These are phyloP conservation scores for Caradrina clavipalpis DNA, from an alignment of 2,888 invertebrate genomes.

Conservation along the genomic window DNA sequence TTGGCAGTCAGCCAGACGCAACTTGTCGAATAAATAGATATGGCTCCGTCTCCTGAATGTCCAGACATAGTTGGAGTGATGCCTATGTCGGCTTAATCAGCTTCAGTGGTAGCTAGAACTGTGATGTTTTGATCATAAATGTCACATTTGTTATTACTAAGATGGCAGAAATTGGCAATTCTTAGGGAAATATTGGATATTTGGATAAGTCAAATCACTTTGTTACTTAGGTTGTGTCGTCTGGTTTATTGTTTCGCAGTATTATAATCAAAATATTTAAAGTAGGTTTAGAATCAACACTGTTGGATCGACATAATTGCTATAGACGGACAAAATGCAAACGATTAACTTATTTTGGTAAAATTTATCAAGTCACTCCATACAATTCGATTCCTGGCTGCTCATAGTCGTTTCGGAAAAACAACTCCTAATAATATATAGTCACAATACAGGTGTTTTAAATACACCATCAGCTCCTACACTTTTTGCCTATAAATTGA, in stretches of 20 bases:
- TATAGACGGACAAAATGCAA: no score
- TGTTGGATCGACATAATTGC: neutral
- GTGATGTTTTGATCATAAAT: slow-evolving; percentile 33
- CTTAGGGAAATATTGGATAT: neutral
- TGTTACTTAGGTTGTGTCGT: neutral
- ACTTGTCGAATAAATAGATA: slow-evolving; percentile 65
- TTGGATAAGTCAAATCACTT: neutral
- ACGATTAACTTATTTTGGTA: neutral
- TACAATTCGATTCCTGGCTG: no score
- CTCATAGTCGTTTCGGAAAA: no score
- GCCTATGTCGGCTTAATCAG: slow-evolving; percentile 28
- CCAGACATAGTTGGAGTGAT: slow-evolving; percentile 54
- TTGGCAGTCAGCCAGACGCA: slow-evolving; percentile 62
- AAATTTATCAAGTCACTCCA: neutral
- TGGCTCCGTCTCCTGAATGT: slow-evolving; percentile 49
- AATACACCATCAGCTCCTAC: no score
- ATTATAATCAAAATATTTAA: neutral
- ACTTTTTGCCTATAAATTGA: no score
- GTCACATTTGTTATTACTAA: slow-evolving; percentile 11
- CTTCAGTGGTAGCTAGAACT: slow-evolving; percentile 23
- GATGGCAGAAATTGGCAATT: slow-evolving; percentile 7
- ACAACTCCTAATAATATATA: no score
- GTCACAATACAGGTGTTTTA: no score
- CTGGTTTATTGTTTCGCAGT: neutral
- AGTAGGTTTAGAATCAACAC: no score